Evolutionary conservation across 2,797 vertebrate genomes (phyloP).

Genomic region (Pipistrellus pygmaeus): DNA sequence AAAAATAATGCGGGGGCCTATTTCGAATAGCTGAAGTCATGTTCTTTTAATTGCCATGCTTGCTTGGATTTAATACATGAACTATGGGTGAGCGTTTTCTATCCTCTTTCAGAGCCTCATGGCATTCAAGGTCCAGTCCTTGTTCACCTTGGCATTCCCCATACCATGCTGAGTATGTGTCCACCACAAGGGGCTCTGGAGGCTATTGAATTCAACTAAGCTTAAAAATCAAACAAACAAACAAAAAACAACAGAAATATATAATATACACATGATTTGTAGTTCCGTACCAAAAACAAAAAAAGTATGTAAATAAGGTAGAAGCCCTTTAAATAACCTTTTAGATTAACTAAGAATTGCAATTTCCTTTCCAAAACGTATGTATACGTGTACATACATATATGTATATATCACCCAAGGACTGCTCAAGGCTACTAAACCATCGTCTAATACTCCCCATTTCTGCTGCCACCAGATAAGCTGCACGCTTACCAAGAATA

Average conservation of each 20-base stretch:
- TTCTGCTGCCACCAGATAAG: background rate
- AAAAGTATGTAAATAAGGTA: background rate
- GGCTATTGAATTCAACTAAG: background rate
- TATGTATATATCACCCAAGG: background rate
- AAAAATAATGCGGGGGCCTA: background rate
- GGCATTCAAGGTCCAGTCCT: background rate
- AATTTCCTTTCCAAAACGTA: background rate
- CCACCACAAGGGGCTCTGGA: background rate
- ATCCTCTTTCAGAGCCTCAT: background rate
- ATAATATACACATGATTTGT: background rate
- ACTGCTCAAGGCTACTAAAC: background rate
- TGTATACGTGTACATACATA: background rate
- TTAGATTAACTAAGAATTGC: constrained; percentile 1
- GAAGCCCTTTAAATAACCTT: too few relatives aligned
- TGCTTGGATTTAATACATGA: background rate
- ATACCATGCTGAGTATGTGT: background rate
- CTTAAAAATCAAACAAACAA: background rate
- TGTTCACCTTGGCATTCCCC: background rate
- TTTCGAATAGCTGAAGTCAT: background rate
- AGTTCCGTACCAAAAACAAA: background rate
- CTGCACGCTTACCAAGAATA: background rate
- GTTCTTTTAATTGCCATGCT: background rate
- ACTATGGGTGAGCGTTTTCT: background rate
- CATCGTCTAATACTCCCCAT: background rate
- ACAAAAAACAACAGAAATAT: background rate